Evolutionary conservation across 2,113 vertebrate genomes (phyloP), one percentile per base, ranked within the genome.

Genomic region (Equus quagga): DNA sequence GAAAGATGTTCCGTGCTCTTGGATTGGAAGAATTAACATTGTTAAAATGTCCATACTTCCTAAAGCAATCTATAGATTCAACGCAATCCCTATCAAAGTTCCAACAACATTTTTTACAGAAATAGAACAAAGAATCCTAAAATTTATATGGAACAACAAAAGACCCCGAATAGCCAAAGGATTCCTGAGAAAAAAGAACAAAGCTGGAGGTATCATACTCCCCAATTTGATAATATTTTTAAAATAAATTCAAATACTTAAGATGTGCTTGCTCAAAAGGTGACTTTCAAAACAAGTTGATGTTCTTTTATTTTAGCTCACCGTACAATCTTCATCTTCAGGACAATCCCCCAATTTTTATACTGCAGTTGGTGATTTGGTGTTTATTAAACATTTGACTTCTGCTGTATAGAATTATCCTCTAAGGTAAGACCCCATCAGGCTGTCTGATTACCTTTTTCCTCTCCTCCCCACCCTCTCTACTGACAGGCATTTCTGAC

Each of bases 211-310:
- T 41, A 41, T 41, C 36, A 41, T 41, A 41, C 36, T 41, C 36
- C 36, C 36, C 36, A 41, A 41, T 41, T 56, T 62, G 11, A 91
- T 58, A 83, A 12, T 67, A 41, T 82, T 82, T 84, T 91, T 62
- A 70, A 91, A 95, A 76, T 9, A 75, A 95, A n/a, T 89, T 80
- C 26, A 72, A 51, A 62, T 13, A 23, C 6, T 17, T 56, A 83
- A 33, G 15, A 49, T 51, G 12, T 78, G 6, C 31, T 41, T 65
- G 11, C 33, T 65, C 46, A 72, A 88, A 89, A 85, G 70, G 3
- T 14, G 3, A 70, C 46, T 87, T 91, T 90, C 44, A 54, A 76
- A 96, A 81, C 3, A 54, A 46, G 8, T 14, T 91, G 8, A n/a
- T 31, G 67, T 64, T 6, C 49, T 90, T 80, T 80, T 70, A 49